These are phyloP conservation scores for Chromoteleia sp. DNA, from an alignment of 2,888 invertebrate genomes.

Conservation along the genomic window DNA sequence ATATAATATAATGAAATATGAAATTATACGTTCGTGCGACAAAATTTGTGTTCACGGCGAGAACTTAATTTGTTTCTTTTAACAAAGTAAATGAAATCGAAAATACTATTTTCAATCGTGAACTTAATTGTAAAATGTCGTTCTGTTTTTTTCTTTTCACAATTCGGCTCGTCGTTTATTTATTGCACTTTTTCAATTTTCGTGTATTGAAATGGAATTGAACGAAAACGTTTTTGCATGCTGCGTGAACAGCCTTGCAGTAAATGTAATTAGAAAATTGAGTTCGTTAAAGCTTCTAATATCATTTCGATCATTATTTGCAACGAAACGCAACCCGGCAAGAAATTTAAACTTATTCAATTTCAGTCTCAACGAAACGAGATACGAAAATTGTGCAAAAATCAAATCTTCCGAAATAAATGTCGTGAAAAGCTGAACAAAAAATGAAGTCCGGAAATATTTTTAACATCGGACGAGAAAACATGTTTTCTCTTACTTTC, in stretches of 20 bases:
- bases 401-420: neutral
- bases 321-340: neutral
- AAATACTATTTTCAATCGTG: slow-evolving; percentile 4
- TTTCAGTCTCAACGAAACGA: neutral
- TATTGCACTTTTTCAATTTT: slow-evolving; percentile 41
- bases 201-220: slow-evolving; percentile 23
- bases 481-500: too few species aligned
- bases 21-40: neutral
- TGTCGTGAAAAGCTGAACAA: neutral
- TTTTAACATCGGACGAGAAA: neutral
- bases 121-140: slow-evolving; percentile 5
- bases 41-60: too few species aligned
- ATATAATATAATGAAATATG: slow-evolving; percentile 1
- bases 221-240: slow-evolving; percentile 14
- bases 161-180: neutral
- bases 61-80: neutral
- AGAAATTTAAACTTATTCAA: slow-evolving; percentile 1
- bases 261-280: slow-evolving; percentile 45
- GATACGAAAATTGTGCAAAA: neutral
- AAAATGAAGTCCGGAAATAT: neutral
- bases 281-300: neutral
- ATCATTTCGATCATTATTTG: slow-evolving; percentile 12
- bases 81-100: slow-evolving; percentile 3
- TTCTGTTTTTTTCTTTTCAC: too few species aligned
- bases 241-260: neutral